These are phyloP conservation scores for Drosophila atripex DNA, from an alignment of 2,888 invertebrate genomes.

Conservation along the genomic window DNA sequence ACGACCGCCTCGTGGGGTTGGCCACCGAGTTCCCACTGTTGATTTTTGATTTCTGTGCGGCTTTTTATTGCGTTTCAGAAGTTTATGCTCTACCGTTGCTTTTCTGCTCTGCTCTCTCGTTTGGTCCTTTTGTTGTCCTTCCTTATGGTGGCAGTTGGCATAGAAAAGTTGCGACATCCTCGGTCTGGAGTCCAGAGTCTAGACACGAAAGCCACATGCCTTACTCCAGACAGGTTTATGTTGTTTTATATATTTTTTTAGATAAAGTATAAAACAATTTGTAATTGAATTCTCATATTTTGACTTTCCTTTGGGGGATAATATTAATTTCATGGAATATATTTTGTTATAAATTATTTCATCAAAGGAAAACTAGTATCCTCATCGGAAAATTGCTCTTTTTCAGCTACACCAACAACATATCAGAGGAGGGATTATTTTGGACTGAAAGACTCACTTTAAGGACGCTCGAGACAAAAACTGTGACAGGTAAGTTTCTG, in stretches of 20 bases:
- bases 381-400: conserved; percentile 5
- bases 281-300: too few relatives aligned
- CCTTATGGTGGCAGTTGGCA: conserved; percentile 27
- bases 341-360: conserved; percentile 6
- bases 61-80: conserved; percentile 58
- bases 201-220: conserved; percentile 23
- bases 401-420: conserved; percentile 29
- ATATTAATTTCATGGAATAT: background rate
- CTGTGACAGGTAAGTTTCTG: conserved; percentile 23
- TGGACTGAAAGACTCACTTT: conserved; percentile 28
- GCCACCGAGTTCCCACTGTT: conserved; percentile 52
- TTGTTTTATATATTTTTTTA: too few relatives aligned
- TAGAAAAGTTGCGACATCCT: conserved; percentile 35
- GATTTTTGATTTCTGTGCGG: conserved; percentile 67
- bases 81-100: conserved; percentile 40
- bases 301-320: background rate
- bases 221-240: conserved; percentile 2
- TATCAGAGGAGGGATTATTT: conserved; percentile 40
- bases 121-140: background rate
- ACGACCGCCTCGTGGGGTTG: conserved; percentile 45
- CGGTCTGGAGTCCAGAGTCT: conserved; percentile 20
- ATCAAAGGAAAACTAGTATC: conserved; percentile 8
- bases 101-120: conserved; percentile 32
- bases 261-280: too few relatives aligned
- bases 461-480: conserved; percentile 13